phyloP scores from a whole-genome alignment of 1,140 invertebrate genomes.

The Lysiphlebus fabarum region DNA sequence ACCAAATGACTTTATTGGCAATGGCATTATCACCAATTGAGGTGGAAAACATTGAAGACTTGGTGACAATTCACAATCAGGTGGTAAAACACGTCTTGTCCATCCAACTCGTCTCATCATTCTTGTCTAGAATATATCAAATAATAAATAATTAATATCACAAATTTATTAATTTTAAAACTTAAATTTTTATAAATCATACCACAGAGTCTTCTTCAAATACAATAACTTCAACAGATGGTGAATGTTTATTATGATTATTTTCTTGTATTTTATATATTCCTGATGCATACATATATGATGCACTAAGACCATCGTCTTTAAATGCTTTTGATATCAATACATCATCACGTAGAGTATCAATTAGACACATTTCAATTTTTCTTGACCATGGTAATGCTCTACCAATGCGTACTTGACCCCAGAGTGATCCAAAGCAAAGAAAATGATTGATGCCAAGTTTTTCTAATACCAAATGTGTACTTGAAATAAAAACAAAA shows the following conservation, averaged over 20 bases:
- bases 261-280: conserved; percentile 42
- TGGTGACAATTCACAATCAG: conserved; percentile 57
- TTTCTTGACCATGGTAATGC: conserved; percentile 46
- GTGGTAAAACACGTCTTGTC: conserved; percentile 58
- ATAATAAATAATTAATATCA: not conserved
- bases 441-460: conserved; percentile 45
- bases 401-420: conserved; percentile 45
- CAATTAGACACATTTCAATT: conserved; percentile 43
- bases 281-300: conserved; percentile 41
- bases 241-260: conserved; percentile 38
- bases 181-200: conserved; percentile 7
- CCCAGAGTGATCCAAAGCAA: conserved; percentile 48
- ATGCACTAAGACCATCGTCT: conserved; percentile 39
- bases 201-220: conserved; percentile 45
- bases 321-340: conserved; percentile 45
- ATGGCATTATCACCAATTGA: conserved; percentile 53
- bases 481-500: conserved; percentile 26
- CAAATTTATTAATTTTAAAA: not conserved
- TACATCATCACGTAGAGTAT: conserved; percentile 43
- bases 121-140: conserved; percentile 38
- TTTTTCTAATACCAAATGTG: conserved; percentile 42
- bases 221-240: conserved; percentile 40
- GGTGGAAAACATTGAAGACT: conserved; percentile 61
- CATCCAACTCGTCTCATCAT: conserved; percentile 59
- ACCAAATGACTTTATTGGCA: conserved; percentile 56